Evolutionary conservation across 1,140 invertebrate species (phyloP).

Genomic region (Lethocerus indicus): DNA sequence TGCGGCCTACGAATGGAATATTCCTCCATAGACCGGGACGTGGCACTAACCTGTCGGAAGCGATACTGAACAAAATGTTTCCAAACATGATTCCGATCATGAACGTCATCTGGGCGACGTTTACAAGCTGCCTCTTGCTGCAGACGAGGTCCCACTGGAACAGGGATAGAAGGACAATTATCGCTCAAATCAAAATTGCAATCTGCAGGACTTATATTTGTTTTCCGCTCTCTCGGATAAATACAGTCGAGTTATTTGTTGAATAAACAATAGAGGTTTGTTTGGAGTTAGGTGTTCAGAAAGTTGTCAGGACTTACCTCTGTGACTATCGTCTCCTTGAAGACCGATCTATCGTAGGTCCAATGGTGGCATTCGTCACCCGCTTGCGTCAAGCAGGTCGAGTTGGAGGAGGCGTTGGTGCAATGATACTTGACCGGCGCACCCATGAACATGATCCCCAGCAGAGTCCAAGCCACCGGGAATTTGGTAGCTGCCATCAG

Average conservation of each 20-base stretch:
- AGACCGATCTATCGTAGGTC: slow-evolving; percentile 41
- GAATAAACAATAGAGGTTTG: neutral
- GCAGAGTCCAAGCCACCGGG: slow-evolving; percentile 46
- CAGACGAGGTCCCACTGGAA: slow-evolving; percentile 53
- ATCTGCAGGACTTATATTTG: no score
- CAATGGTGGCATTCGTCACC: slow-evolving; percentile 30
- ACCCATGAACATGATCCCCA: slow-evolving; percentile 45
- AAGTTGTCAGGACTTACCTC: slow-evolving; percentile 26
- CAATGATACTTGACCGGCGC: slow-evolving; percentile 41
- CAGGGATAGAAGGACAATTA: slow-evolving; percentile 7
- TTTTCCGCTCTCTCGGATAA: no score
- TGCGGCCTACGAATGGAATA: no score
- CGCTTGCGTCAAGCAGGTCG: slow-evolving; percentile 4
- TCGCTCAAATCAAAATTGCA: neutral
- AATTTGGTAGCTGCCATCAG: slow-evolving; percentile 43
- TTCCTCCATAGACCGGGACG: no score
- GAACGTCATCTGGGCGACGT: slow-evolving; percentile 51
- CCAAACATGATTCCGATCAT: slow-evolving; percentile 58
- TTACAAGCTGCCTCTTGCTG: slow-evolving; percentile 37
- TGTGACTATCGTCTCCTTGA: slow-evolving; percentile 49
- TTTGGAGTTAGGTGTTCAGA: neutral
- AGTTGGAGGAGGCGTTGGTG: slow-evolving; percentile 10
- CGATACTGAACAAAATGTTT: slow-evolving; percentile 51
- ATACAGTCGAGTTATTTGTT: neutral
- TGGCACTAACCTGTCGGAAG: slow-evolving; percentile 47